A percentile compares a stretch with the other conserved stretches of the same genome.
These are phyloP conservation scores for Tokudaia tokunoshimensis DNA, from an alignment of 2,797 vertebrate genomes.

Conservation along the genomic window DNA sequence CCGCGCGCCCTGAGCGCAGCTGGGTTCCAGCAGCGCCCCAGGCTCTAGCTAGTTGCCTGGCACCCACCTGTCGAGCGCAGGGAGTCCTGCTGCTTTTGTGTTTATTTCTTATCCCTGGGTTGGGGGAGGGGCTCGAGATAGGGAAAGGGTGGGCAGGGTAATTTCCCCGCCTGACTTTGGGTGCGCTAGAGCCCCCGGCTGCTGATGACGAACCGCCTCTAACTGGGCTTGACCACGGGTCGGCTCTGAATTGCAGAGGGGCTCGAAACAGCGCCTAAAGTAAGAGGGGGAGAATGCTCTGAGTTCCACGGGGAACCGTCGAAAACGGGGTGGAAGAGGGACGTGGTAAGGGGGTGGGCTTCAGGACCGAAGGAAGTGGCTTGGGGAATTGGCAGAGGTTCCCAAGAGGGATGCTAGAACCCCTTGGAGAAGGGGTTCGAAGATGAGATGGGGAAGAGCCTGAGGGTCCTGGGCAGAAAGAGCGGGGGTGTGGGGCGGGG, in stretches of 20 bases:
- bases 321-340: background rate
- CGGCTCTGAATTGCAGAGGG: slow-evolving; percentile 92
- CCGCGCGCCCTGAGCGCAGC: slow-evolving; percentile 60
- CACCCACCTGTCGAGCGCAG: slow-evolving; percentile 70
- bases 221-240: slow-evolving; percentile 96
- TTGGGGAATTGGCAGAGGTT: background rate
- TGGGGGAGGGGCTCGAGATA: background rate
- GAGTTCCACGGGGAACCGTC: slow-evolving; percentile 76
- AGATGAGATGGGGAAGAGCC: background rate
- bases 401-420: background rate
- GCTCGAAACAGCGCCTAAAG: slow-evolving; percentile 78
- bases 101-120: slow-evolving; percentile 57
- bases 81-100: slow-evolving; percentile 59
- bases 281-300: slow-evolving; percentile 83
- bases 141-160: slow-evolving; percentile 65
- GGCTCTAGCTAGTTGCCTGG: slow-evolving; percentile 69
- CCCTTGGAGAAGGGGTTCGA: background rate
- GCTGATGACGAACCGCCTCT: slow-evolving; percentile 98
- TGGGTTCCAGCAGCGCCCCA: slow-evolving; percentile 3
- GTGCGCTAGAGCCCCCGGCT: slow-evolving; percentile 87
- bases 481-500: background rate
- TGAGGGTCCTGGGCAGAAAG: background rate
- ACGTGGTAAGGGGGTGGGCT: background rate
- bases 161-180: slow-evolving; percentile 54
- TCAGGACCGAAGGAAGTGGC: background rate